Evolutionary conservation across 2,888 invertebrate genomes (phyloP).

Genomic region (Rambutsinella grinnellia): DNA sequence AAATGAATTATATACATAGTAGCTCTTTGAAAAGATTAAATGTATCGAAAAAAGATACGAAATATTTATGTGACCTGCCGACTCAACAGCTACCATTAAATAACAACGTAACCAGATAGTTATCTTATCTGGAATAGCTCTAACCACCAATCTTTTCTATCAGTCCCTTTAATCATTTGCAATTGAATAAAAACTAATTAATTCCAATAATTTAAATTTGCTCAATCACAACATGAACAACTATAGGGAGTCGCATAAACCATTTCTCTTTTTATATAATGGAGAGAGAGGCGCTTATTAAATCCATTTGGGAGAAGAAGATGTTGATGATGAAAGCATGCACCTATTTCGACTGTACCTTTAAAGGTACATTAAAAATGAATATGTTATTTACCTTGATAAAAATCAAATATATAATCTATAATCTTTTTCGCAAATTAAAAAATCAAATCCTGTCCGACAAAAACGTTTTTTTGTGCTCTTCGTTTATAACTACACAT

Average conservation of each 20-base stretch:
- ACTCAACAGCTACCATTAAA: too few relatives aligned
- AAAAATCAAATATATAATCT: not conserved
- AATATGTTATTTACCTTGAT: not conserved
- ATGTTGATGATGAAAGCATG: not conserved
- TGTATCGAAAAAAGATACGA: slow-evolving; percentile 8
- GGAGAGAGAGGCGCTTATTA: not conserved
- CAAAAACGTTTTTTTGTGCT: not conserved
- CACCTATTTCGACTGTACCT: not conserved
- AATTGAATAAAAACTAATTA: slow-evolving; percentile 42
- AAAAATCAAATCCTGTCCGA: slow-evolving; percentile 2
- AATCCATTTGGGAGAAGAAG: not conserved
- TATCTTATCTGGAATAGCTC: too few relatives aligned
- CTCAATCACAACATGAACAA: slow-evolving; percentile 16
- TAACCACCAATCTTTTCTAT: slow-evolving; percentile 18
- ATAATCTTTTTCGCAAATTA: not conserved
- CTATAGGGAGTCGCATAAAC: not conserved
- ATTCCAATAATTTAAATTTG: slow-evolving; percentile 45
- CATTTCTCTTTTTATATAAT: too few relatives aligned
- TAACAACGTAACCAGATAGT: too few relatives aligned
- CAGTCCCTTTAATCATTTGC: slow-evolving; percentile 9
- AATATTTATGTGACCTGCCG: slow-evolving; percentile 31
- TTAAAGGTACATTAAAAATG: too few relatives aligned
- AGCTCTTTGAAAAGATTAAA: slow-evolving; percentile 7
- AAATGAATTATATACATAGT: slow-evolving; percentile 33
- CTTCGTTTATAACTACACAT: not conserved